Evolutionary conservation across 2,888 invertebrate species (phyloP), one percentile per base, ranked within the genome.

Genomic region (Muscina levida): DNA sequence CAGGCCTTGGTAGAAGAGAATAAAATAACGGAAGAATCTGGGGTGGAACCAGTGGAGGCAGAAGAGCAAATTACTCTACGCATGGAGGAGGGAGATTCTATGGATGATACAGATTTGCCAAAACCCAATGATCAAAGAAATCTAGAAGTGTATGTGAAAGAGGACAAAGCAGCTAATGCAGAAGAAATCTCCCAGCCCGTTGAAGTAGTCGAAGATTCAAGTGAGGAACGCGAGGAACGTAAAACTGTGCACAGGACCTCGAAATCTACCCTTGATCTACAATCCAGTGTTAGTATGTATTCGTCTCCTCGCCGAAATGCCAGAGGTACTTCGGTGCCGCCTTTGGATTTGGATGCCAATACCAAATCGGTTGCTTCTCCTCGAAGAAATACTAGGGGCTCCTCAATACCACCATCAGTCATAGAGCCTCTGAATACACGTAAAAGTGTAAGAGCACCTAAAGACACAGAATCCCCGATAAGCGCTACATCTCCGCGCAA

Each of bases 11-110:
- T 31, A 31, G 15, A 42, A 22, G 53, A 53, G 13, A 22, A 53
- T 11, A 53, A 22, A 56, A 48, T 11, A 19, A n/a, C 3, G 10
- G 24, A 17, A 26, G 66, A 80, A 46, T 31, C 8, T 31, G 31
- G 31, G 31, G 31, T 15, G 10, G 44, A 72, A 22, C 1, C 5
- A 44, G 39, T 11, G 8, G 74, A 68, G 8, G 8, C 31, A 65
- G 62, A 81, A 59, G 48, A 74, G n/a, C 24, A 53, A 17, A 53
- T 62, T 1, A 19, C 39, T 0, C 42, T 74, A 11, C 67, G 11
- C 39, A 42, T 46, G 8, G 68, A 62, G 37, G 67, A 72, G n/a
- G 65, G 46, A 15, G 67, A 72, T 19, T 56, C 65, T 19, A 65
- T 19, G 0, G 48, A 75, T 19, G 53, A n/a, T 22, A 53, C 22